phyloP scores from a whole-genome alignment of 2,888 invertebrate genomes.

The Hirtodrosophila duncani region DNA sequence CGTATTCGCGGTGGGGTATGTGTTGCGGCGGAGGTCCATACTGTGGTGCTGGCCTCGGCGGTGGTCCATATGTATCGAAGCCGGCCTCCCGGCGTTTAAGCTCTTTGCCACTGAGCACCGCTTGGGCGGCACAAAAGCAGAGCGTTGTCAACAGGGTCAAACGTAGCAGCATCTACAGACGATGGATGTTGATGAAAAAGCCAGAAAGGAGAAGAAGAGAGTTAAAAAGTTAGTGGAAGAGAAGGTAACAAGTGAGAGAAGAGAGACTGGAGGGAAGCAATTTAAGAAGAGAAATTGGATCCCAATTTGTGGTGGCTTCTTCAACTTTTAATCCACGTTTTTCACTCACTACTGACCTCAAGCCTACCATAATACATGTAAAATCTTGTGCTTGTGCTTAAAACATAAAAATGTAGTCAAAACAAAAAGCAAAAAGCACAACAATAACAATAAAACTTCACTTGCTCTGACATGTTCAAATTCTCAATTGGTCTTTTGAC shows the following conservation, averaged over 20 bases:
- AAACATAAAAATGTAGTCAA: no score
- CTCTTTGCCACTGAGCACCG: conserved; percentile 66
- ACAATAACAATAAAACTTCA: no score
- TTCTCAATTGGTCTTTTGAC: no score
- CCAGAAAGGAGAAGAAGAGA: background rate
- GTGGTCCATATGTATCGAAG: conserved; percentile 80
- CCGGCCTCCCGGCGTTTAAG: conserved; percentile 62
- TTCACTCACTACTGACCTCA: no score
- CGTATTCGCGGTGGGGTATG: conserved; percentile 79
- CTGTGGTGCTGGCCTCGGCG: conserved; percentile 79
- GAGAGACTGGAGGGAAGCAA: no score
- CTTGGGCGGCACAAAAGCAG: conserved; percentile 46
- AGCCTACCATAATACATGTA: no score
- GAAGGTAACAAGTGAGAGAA: background rate
- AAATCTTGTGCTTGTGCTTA: no score
- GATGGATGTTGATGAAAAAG: background rate
- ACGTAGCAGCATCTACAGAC: conserved; percentile 55
- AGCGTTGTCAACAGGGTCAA: conserved; percentile 48
- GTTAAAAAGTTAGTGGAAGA: background rate
- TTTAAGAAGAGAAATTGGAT: no score
- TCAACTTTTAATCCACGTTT: no score
- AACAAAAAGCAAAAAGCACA: no score
- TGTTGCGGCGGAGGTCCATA: conserved; percentile 79
- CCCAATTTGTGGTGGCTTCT: no score
- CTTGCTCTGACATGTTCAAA: no score